Evolutionary conservation across 2,888 invertebrate species (phyloP).

Genomic region (Phalera bucephala): DNA sequence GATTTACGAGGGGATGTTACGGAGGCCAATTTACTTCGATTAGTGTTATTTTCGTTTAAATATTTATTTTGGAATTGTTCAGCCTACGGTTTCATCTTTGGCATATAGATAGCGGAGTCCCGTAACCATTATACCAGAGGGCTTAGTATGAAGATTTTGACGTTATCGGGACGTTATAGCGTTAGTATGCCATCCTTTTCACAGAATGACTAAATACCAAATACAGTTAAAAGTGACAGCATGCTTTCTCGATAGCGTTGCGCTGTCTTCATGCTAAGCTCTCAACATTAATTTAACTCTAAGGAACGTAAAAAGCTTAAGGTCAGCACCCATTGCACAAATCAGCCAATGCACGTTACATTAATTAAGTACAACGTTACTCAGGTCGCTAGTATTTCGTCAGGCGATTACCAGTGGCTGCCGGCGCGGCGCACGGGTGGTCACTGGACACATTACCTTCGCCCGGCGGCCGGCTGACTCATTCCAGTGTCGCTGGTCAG

Average conservation of each 20-base stretch:
- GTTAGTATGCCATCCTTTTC: no score
- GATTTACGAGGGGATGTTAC: constrained; percentile 49
- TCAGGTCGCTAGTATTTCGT: constrained; percentile 36
- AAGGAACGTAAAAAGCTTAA: no score
- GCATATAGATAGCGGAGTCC: no score
- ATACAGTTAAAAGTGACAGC: no score
- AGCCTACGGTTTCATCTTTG: not conserved
- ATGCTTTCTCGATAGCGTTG: no score
- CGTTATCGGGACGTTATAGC: no score
- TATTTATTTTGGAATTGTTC: constrained; percentile 13
- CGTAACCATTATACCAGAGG: no score
- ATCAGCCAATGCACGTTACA: not conserved
- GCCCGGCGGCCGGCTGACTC: constrained; percentile 58
- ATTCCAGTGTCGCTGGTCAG: constrained; percentile 54
- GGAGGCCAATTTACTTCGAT: constrained; percentile 35
- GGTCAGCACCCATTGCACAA: not conserved
- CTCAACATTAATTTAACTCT: no score
- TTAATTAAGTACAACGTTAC: constrained; percentile 21
- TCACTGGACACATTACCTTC: constrained; percentile 54
- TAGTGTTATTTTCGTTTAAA: constrained; percentile 35
- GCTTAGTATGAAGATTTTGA: no score
- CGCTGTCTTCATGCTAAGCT: no score
- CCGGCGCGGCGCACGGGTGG: constrained; percentile 41
- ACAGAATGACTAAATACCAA: no score
- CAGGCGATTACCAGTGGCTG: constrained; percentile 9